Conservation (phyloP, 2,113 vertebrate genomes). For the Rhinopithecus roxellana region DNA sequence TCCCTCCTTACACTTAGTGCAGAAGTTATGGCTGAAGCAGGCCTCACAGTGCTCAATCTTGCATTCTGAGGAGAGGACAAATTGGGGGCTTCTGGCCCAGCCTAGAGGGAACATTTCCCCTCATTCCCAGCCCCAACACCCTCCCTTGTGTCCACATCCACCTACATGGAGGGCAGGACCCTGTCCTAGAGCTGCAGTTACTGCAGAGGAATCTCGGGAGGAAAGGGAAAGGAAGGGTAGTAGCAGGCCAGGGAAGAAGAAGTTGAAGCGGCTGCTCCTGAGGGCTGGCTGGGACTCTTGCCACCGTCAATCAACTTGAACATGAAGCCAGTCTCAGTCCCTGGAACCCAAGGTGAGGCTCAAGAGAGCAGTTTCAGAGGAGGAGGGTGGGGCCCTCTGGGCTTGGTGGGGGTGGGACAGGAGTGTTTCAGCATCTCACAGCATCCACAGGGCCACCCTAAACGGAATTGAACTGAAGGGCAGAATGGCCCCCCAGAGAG, state of each 20-base stretch:
- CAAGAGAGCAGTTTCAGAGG: background rate
- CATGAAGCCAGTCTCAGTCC: background rate
- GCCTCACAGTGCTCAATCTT: slow-evolving; percentile 98
- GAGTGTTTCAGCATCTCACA: background rate
- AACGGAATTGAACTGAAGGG: background rate
- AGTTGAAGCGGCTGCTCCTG: too few relatives aligned
- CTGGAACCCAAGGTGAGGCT: background rate
- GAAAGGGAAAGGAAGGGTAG: background rate
- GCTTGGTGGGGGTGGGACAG: background rate
- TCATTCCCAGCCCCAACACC: background rate
- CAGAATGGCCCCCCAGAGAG: background rate
- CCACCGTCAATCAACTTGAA: background rate
- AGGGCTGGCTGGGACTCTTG: background rate
- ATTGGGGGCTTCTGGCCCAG: background rate
- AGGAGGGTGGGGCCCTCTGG: background rate
- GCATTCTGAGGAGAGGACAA: slow-evolving; percentile 90
- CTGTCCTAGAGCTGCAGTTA: background rate
- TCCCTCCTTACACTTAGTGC: slow-evolving; percentile 98
- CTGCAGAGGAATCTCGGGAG: background rate
- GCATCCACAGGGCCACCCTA: background rate
- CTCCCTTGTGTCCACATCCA: background rate
- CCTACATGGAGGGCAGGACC: background rate
- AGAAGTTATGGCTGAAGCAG: slow-evolving; percentile 99
- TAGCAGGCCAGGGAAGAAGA: background rate
- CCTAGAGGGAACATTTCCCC: background rate